phyloP scores from a whole-genome alignment of 2,888 invertebrate genomes.

The Ptychoptera contaminata region DNA sequence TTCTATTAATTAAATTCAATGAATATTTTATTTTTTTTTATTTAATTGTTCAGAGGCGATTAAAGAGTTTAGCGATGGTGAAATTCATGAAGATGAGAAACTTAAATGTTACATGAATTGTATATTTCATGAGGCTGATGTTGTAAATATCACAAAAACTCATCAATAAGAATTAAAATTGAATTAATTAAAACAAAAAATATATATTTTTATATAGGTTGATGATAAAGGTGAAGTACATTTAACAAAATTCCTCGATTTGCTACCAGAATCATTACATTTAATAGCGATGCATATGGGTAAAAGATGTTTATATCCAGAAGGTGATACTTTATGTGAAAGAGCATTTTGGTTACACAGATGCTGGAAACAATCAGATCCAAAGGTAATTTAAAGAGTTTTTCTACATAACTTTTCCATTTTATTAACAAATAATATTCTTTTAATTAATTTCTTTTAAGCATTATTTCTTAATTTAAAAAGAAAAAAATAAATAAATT shows the following conservation, averaged over 20 bases:
- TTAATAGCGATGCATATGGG: slow-evolving; percentile 17
- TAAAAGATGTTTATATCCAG: slow-evolving; percentile 17
- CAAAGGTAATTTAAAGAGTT: too few relatives aligned
- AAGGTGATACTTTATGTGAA: slow-evolving; percentile 19
- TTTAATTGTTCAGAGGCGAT: slow-evolving; percentile 15
- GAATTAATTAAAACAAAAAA: too few relatives aligned
- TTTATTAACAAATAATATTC: not conserved
- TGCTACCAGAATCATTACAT: slow-evolving; percentile 15
- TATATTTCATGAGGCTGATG: slow-evolving; percentile 17
- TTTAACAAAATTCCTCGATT: slow-evolving; percentile 16
- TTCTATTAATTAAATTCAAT: not conserved
- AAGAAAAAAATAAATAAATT: too few relatives aligned
- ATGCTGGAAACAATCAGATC: slow-evolving; percentile 21
- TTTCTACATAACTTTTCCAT: too few relatives aligned
- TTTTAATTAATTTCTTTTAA: slow-evolving; percentile 4
- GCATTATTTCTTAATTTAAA: slow-evolving; percentile 14
- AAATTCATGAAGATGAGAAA: slow-evolving; percentile 18
- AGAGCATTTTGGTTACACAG: slow-evolving; percentile 20
- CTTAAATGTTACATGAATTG: slow-evolving; percentile 23
- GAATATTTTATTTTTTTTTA: not conserved
- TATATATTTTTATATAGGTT: slow-evolving; percentile 1
- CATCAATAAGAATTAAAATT: too few relatives aligned
- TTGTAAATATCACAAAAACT: slow-evolving; percentile 10
- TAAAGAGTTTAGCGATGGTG: slow-evolving; percentile 20
- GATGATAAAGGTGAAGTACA: slow-evolving; percentile 20